phyloP scores from a whole-genome alignment of 2,888 invertebrate species.

The Hipparchia sbordonii region DNA sequence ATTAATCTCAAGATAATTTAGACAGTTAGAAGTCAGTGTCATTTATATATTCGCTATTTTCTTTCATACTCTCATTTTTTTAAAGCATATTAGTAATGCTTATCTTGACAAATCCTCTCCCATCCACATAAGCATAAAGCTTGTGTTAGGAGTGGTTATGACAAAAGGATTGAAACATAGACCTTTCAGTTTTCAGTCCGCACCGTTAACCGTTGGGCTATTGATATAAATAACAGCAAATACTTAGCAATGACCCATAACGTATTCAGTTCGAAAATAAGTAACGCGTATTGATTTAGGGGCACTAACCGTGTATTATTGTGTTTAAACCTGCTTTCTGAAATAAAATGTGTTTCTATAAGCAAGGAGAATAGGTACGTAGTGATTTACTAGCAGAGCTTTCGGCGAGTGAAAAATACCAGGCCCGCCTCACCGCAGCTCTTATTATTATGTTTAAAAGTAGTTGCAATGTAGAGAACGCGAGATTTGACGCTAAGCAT shows the following conservation, averaged over 20 bases:
- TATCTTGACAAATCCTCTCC: too few relatives aligned
- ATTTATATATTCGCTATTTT: too few relatives aligned
- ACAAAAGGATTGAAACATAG: too few relatives aligned
- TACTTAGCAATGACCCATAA: slow-evolving; percentile 14
- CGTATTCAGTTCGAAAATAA: neutral
- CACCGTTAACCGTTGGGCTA: too few relatives aligned
- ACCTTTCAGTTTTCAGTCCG: too few relatives aligned
- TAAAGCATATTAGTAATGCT: too few relatives aligned
- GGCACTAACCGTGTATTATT: slow-evolving; percentile 41
- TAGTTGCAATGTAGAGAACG: slow-evolving; percentile 36
- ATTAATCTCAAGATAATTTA: too few relatives aligned
- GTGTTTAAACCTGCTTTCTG: slow-evolving; percentile 44
- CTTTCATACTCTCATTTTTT: too few relatives aligned
- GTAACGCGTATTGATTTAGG: slow-evolving; percentile 37
- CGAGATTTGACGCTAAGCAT: slow-evolving; percentile 33
- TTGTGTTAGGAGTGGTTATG: too few relatives aligned
- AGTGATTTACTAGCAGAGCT: slow-evolving; percentile 71
- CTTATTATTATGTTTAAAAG: slow-evolving; percentile 42
- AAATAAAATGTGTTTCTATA: slow-evolving; percentile 46
- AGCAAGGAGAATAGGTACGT: slow-evolving; percentile 38
- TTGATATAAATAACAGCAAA: neutral
- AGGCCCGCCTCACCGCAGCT: slow-evolving; percentile 47
- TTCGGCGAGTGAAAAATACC: slow-evolving; percentile 69
- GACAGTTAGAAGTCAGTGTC: too few relatives aligned
- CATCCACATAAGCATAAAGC: too few relatives aligned